These are phyloP conservation scores for Emmelina monodactyla DNA, from an alignment of 2,888 invertebrate genomes.

Conservation along the genomic window DNA sequence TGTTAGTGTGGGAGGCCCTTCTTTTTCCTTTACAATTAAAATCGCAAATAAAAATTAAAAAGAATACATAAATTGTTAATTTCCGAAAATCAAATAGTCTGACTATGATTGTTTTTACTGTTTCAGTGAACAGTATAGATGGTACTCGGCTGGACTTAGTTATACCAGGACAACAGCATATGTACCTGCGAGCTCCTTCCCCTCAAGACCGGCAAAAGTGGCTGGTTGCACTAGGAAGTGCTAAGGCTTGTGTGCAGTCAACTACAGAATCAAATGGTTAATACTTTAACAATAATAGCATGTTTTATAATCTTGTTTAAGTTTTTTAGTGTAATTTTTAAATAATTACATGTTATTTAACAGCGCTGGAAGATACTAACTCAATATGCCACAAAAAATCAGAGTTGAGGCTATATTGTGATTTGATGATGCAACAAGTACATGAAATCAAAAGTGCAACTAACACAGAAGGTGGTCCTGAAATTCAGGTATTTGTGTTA, in stretches of 20 bases:
- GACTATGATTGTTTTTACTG: conserved; percentile 5
- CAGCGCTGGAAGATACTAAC: conserved; percentile 62
- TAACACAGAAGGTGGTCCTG: conserved; percentile 61
- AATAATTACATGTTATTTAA: too few species aligned
- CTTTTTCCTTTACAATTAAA: too few species aligned
- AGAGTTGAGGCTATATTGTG: conserved; percentile 80
- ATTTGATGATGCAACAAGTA: conserved; percentile 84
- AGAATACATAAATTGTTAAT: too few species aligned
- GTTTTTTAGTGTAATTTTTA: too few species aligned
- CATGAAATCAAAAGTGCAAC: conserved; percentile 76
- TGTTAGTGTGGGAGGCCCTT: too few species aligned
- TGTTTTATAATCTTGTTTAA: neutral
- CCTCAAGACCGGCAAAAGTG: conserved; percentile 82
- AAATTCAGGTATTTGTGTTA: conserved; percentile 56
- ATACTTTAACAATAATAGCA: neutral
- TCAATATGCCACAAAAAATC: conserved; percentile 76
- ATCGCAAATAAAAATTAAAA: too few species aligned
- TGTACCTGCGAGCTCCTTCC: conserved; percentile 79
- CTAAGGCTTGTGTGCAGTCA: conserved; percentile 74
- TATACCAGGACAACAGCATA: conserved; percentile 83
- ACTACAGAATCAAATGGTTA: conserved; percentile 38
- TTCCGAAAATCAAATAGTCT: too few species aligned
- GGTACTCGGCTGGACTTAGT: conserved; percentile 77
- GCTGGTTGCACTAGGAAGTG: conserved; percentile 81
- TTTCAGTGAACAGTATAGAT: conserved; percentile 75